Evolutionary conservation across 2,113 vertebrate species (phyloP).

Genomic region (Phyllostomus hastatus): DNA sequence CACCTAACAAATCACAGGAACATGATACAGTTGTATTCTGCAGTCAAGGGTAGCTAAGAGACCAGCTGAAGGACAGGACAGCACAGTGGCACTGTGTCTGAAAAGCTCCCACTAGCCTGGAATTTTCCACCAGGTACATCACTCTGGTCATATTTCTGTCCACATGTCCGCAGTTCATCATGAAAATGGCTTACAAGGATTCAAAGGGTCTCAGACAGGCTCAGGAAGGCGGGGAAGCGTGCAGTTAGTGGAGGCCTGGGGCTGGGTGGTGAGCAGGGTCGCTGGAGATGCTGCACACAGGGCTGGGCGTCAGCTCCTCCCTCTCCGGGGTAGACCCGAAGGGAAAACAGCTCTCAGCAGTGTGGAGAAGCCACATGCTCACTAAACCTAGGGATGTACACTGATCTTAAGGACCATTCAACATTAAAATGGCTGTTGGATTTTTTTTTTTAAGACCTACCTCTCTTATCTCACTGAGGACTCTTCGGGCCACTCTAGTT

Average conservation of each 20-base stretch:
- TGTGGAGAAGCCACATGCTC: not conserved
- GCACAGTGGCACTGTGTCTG: not conserved
- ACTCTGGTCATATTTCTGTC: not conserved
- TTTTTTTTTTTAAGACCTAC: not conserved
- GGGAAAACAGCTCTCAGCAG: not conserved
- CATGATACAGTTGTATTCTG: not conserved
- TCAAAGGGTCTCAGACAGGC: not conserved
- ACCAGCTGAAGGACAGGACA: not conserved
- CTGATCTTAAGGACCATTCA: not conserved
- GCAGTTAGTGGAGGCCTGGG: not conserved
- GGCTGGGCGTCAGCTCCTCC: not conserved
- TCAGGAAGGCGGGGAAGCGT: not conserved
- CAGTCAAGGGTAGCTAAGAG: not conserved
- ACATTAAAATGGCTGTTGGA: not conserved
- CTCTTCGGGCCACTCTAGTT: not conserved
- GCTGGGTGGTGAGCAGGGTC: not conserved
- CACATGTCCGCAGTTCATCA: not conserved
- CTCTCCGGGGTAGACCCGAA: too few relatives aligned
- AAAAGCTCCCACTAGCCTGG: not conserved
- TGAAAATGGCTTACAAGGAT: not conserved
- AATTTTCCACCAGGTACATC: not conserved
- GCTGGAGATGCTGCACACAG: fast-evolving
- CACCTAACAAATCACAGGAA: not conserved
- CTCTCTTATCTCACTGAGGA: not conserved
- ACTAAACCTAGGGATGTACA: not conserved